A percentile compares a stretch with the other conserved stretches of the same genome.
Conservation (phyloP, 2,113 vertebrate genomes). For the Psilopsiagon aymara region DNA sequence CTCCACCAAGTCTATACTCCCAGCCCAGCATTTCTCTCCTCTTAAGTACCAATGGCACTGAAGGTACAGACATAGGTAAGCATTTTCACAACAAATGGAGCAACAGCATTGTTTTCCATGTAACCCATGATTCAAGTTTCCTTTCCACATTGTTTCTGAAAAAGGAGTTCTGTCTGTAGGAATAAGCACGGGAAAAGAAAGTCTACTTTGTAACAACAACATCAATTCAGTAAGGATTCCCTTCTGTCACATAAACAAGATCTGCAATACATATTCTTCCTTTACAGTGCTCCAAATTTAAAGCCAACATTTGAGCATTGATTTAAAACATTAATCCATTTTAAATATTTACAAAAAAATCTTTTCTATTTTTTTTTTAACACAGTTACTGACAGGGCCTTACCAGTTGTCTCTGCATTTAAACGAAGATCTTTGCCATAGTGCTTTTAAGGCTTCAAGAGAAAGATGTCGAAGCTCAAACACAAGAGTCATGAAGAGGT, state of each 20-base stretch:
- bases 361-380: background rate
- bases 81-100: background rate
- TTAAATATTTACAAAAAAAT: background rate
- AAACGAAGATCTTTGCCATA: constrained; percentile 81
- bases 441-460: constrained; percentile 60
- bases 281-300: background rate
- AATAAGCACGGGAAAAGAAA: background rate
- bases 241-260: background rate
- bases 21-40: background rate
- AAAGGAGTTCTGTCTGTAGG: background rate
- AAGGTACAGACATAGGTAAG: background rate
- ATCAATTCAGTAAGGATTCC: background rate
- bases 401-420: constrained; percentile 84
- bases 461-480: constrained; percentile 80
- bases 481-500: constrained; percentile 78
- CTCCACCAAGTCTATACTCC: background rate
- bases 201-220: background rate
- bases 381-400: background rate
- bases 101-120: background rate
- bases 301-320: background rate
- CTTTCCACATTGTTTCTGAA: background rate
- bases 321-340: background rate
- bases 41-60: background rate
- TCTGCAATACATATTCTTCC: background rate
- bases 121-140: background rate